phyloP scores from a whole-genome alignment of 2,797 vertebrate species.

The Myripristis jacobus region DNA sequence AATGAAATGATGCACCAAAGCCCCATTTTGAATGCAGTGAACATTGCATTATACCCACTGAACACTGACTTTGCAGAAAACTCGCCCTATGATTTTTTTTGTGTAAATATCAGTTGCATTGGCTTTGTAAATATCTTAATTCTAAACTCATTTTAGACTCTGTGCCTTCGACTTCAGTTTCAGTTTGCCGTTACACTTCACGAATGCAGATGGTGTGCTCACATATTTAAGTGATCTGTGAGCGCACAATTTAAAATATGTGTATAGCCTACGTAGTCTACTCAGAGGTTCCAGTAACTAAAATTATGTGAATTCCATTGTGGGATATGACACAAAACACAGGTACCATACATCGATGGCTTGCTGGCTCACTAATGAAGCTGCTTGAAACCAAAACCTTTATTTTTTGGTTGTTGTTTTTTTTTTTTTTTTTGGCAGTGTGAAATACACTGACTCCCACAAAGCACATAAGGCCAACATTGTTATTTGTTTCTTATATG shows the following conservation, averaged over 20 bases:
- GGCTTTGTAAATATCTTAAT: conserved; percentile 38
- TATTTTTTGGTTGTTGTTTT: too few species aligned
- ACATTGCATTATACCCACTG: background rate
- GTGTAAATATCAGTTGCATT: conserved; percentile 44
- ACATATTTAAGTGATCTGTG: background rate
- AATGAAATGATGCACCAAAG: conserved; percentile 55
- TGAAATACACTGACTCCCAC: background rate
- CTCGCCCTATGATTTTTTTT: conserved; percentile 24
- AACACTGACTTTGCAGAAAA: conserved; percentile 33
- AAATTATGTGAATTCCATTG: conserved; percentile 1
- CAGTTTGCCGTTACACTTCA: conserved; percentile 8
- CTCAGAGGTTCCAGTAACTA: background rate
- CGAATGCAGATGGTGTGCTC: background rate
- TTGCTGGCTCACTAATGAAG: background rate
- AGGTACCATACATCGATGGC: conserved; percentile 19
- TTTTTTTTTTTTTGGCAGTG: background rate
- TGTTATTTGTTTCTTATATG: conserved; percentile 15
- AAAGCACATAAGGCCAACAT: conserved; percentile 20
- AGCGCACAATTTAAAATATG: background rate
- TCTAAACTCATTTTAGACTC: conserved; percentile 11
- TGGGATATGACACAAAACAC: conserved; percentile 12
- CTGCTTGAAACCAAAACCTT: conserved; percentile 3
- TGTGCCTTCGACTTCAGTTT: conserved; percentile 45
- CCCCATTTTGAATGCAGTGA: conserved; percentile 39
- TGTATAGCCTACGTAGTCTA: background rate